Evolutionary conservation across 2,888 invertebrate genomes (phyloP).

Genomic region (Ennomos quercinarius): DNA sequence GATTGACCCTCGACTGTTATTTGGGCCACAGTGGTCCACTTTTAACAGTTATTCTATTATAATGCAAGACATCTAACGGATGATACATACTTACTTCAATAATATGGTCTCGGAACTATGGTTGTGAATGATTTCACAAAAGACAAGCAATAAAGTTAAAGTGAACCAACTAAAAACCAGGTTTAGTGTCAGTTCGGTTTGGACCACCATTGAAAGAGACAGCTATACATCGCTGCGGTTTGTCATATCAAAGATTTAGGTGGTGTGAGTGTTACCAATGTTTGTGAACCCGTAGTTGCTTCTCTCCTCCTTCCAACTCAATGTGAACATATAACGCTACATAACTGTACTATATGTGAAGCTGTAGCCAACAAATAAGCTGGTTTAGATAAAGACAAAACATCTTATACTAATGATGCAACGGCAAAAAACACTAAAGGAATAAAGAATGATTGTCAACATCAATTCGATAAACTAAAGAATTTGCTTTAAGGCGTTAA

Average conservation of each 20-base stretch:
- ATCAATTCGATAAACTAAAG: conserved; percentile 28
- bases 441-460: conserved; percentile 39
- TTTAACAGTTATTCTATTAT: too few species aligned
- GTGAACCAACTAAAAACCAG: conserved; percentile 5
- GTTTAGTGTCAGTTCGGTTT: conserved; percentile 21
- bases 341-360: conserved; percentile 28
- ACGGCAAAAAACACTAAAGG: conserved; percentile 32
- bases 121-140: too few species aligned
- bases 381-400: conserved; percentile 31
- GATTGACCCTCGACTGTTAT: too few species aligned
- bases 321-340: conserved; percentile 21
- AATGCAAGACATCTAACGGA: too few species aligned
- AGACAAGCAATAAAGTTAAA: conserved; percentile 4
- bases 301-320: conserved; percentile 42
- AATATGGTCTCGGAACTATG: too few species aligned
- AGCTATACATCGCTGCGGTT: conserved; percentile 37
- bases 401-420: conserved; percentile 35
- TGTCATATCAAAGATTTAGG: conserved; percentile 62
- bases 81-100: too few species aligned
- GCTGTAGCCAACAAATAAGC: conserved; percentile 18
- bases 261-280: conserved; percentile 47
- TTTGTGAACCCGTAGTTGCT: conserved; percentile 57
- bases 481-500: conserved; percentile 41
- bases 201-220: conserved; percentile 28
- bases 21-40: too few species aligned